Evolutionary conservation across 2,888 invertebrate genomes (phyloP), one percentile per base, ranked within the genome.

Genomic region (Willowsia nigromaculata): DNA sequence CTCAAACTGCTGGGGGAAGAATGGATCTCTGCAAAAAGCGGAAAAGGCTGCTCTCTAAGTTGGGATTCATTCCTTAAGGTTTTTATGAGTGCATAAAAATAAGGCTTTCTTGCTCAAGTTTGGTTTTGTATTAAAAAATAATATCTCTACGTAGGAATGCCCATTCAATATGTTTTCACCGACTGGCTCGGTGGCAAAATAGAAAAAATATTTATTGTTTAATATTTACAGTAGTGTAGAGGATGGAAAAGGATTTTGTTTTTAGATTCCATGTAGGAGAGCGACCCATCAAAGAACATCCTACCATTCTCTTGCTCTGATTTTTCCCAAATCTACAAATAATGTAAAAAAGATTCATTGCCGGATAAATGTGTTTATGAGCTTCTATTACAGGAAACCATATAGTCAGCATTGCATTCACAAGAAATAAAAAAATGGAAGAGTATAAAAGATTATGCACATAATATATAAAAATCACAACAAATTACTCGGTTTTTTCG

Each of bases 401-500:
- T 86, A 80, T 86, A 86, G 86, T 80, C 13, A 86, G 33, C 37
- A 65, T 40, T 65, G 25, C 74, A 85, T 85, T 85, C 40, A 62
- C 22, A 85, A 78, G 56, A 65, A 62, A 84, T 33, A 11, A 53
- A 22, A 27, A 85, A 40, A 40, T 74, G 33, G 78, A 18, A 33
- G 59, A 62, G 25, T 53, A 68, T 80, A 86, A 86, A 86, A 86
- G 86, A 86, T 86, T 86, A 68, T 68, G 30, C 74, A 71, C 59
- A n/a, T n/a, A 86, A 78, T 68, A 68, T 86, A 86, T 68, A 86
- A 86, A 85, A 86, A 86, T 86, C 80, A 86, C 86, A 86, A 86
- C 86, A 86, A 86, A 86, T 86, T 86, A 86, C 86, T 86, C 68
- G 86, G 80, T 86, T 86, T 80, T 86, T 80, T 86, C 85, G 80